These are phyloP conservation scores for Globia sparganii DNA, from an alignment of 2,888 invertebrate genomes.

Conservation along the genomic window DNA sequence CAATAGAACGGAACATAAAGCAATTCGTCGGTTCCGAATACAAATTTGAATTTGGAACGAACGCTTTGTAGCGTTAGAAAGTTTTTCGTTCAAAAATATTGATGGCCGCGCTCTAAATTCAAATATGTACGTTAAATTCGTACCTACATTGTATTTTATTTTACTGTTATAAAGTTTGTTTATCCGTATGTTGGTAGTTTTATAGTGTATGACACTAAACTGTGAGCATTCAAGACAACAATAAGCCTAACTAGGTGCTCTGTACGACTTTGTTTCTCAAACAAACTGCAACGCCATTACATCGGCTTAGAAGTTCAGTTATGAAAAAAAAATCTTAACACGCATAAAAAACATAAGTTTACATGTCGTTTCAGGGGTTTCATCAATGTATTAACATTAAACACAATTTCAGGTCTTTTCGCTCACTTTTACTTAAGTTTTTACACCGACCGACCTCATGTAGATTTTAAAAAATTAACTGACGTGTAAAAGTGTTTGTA, in stretches of 20 bases:
- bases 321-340: background rate
- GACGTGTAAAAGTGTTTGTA: too few species aligned
- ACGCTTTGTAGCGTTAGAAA: slow-evolving; percentile 61
- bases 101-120: slow-evolving; percentile 61
- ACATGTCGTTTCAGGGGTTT: background rate
- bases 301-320: background rate
- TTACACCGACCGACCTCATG: too few species aligned
- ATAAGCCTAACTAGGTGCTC: slow-evolving; percentile 11
- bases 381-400: background rate
- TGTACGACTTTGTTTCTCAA: slow-evolving; percentile 9
- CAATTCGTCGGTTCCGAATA: slow-evolving; percentile 60
- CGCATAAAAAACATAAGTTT: background rate
- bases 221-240: background rate
- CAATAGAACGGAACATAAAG: slow-evolving; percentile 57
- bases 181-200: slow-evolving; percentile 12
- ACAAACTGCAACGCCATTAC: slow-evolving; percentile 15
- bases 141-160: slow-evolving; percentile 52
- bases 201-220: slow-evolving; percentile 13
- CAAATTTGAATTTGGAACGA: slow-evolving; percentile 65
- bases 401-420: background rate
- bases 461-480: too few species aligned
- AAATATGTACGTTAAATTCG: slow-evolving; percentile 48
- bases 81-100: slow-evolving; percentile 68
- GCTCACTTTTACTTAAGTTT: too few species aligned
- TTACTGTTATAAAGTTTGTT: slow-evolving; percentile 25